Base-by-base conservation (phyloP, 2,113 vertebrate genomes). In the Scomber colias region DNA sequence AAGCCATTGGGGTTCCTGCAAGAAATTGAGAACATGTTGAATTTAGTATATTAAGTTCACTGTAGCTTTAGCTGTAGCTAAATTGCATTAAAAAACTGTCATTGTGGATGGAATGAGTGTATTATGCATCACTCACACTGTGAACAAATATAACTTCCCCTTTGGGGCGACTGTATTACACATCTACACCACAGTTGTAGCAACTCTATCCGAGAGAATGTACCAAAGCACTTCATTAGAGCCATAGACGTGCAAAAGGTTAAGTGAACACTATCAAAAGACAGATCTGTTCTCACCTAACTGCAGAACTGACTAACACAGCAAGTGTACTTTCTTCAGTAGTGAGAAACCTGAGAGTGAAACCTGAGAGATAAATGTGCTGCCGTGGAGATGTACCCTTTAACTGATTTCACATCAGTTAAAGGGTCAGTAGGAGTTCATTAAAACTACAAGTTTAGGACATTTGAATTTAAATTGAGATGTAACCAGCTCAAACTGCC, bases 1-100 rank as follows among this genome's bases (percentile, higher is more conserved):
- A 93, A 3, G 97, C 97, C 93, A 98, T 95, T 0, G 94, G 91
- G 0, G 95, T 96, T 71, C 97, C 97, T 97, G 90, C 10, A 14
- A 31, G 68, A 60, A 62, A 62, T 35, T 49, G 63, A 82, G 71
- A 44, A 56, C 11, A 53, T 31, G 21, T 44, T 74, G 15, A 80
- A 21, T 15, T 17, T 14, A 13, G 9, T 21, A 12, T 21, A 35
- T 63, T 21, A 44, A 30, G 65, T 66, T 5, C 71, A 30, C 44
- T 74, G 9, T 31, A 30, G 60, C 35, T 40, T 53, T 27, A 27
- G 24, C 24, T 27, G 24, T 27, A 27, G 24, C 24, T 15, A 44
- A n/a, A 30, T 21, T 54, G 12, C 64, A 49, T 48, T 0, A 55
- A 71, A 50, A 62, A 77, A 12, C 48, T 74, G 81, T 74, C 70